Base-by-base conservation (phyloP, 2,113 vertebrate species). In the Morone chrysops region DNA sequence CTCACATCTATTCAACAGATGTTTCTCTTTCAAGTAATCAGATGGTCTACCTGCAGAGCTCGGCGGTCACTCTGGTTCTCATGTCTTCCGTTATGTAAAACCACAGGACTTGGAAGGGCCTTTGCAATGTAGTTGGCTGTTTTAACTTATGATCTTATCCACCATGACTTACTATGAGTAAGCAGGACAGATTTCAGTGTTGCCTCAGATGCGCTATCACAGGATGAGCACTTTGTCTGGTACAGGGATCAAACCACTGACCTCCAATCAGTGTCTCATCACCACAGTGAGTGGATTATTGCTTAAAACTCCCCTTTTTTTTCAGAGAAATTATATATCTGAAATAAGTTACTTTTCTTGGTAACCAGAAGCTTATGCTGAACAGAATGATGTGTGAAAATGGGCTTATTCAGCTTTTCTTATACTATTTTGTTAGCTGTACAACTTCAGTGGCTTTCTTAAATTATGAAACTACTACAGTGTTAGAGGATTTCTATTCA, bases 1-100 rank as follows among this genome's bases (percentile, higher is more conserved):
- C 68, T 71, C 38, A 65, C 69, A 79, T 82, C 61, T 36, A 69
- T 69, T 59, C 22, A 80, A 41, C 91, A 91, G 87, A 89, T 89
- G 86, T 86, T 89, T 88, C 65, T 82, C 70, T 68, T 67, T 84
- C 76, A 75, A 66, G 77, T 31, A 16, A n/a, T 81, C 82, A 77
- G 70, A 74, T 43, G 13, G 60, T 74, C 66, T 70, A 88, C 82
- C 83, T 89, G 72, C 53, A 70, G 68, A 82, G 60, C 61, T 41
- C 65, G 67, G 81, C 3, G 0, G 10, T 51, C n/a, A 20, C 56
- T 59, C 41, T 59, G 76, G 14, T 72, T 74, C 70, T 66, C 4
- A 2, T 75, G 12, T 48, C 9, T 54, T 67, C 18, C 1, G 9
- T 70, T 62, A 18, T 66, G 68, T 72, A 51, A 81, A 77, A 85